Base-by-base conservation (phyloP, 2,888 invertebrate genomes). In the Loripinus fragilis region DNA sequence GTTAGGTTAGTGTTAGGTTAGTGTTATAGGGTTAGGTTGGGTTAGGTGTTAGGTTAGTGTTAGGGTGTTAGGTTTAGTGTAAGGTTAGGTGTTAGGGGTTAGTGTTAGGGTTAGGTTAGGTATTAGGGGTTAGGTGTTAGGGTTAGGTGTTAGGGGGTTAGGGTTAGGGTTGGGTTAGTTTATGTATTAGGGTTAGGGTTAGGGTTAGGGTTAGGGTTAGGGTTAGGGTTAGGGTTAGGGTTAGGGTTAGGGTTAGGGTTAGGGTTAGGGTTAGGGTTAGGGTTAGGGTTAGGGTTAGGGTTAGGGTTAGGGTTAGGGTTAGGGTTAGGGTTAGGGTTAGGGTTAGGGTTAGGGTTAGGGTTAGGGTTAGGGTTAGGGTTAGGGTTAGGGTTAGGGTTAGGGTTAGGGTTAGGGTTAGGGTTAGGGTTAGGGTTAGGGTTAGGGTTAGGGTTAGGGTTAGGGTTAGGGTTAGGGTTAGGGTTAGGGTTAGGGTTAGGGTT, bases 271-370 rank as follows among this genome's bases (percentile, higher is more conserved):
- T 82, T 82, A 77, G 83, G 85, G 78, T 84, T 84, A 78, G 84
- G 86, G 80, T 86, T 81, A 77, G 81, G 86, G 85, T 80, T 85
- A 83, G 83, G 82, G 78, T 85, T 82, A 64, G 80, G 83, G 74
- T 74, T 76, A 71, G 68, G 68, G 68, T 68, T 68, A 68, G 68
- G 68, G 68, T 45, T 68, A 45, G 45, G 68, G 68, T 45, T 68
- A 68, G 50, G 73, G 80, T 50, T 80, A 60, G 50, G 79, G 68
- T 45, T 68, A 45, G 77, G 77, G 76, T 69, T 80, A 72, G 67
- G 83, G 74, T 45, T 78, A 68, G 70, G 75, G 78, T 69, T 78
- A 70, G 70, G 72, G 82, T 72, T 83, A 80, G 74, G 82, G 82
- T 72, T 85, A 78, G 50, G 68, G 71, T 70, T 83, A 81, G 73